Conservation (phyloP, 2,113 vertebrate genomes). For the Pelusios castaneus region DNA sequence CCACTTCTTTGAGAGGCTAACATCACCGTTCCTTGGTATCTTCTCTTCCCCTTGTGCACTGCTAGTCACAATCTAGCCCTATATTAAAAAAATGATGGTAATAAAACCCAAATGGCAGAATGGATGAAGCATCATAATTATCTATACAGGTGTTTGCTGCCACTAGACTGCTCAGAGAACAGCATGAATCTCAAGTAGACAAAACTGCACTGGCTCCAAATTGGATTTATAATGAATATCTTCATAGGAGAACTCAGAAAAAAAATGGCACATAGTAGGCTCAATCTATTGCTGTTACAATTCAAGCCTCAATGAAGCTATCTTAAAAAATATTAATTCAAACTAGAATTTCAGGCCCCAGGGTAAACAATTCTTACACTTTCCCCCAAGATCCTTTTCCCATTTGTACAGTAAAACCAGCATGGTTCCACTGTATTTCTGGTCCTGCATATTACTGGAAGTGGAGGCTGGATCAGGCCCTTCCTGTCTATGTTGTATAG, state of each 20-base stretch:
- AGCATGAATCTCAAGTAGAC: neutral
- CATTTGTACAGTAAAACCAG: fast-evolving
- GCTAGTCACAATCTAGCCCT: neutral
- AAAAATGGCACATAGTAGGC: neutral
- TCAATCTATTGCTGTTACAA: neutral
- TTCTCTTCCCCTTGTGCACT: neutral
- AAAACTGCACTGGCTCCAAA: neutral
- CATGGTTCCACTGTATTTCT: fast-evolving
- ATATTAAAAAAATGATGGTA: neutral
- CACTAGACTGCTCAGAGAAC: neutral
- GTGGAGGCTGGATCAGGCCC: neutral
- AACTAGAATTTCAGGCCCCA: neutral
- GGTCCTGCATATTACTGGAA: neutral
- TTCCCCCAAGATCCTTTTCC: neutral
- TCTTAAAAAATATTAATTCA: neutral
- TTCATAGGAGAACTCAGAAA: neutral
- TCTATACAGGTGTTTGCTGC: neutral
- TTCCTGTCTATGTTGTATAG: neutral
- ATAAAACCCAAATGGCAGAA: neutral
- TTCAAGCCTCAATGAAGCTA: neutral
- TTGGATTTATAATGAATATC: neutral
- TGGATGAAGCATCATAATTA: neutral
- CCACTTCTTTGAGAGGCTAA: neutral
- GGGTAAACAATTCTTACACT: neutral
- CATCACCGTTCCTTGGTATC: neutral